Evolutionary conservation across 1,140 invertebrate species (phyloP), one percentile per base, ranked within the genome.

Genomic region (Drosophila santomea): DNA sequence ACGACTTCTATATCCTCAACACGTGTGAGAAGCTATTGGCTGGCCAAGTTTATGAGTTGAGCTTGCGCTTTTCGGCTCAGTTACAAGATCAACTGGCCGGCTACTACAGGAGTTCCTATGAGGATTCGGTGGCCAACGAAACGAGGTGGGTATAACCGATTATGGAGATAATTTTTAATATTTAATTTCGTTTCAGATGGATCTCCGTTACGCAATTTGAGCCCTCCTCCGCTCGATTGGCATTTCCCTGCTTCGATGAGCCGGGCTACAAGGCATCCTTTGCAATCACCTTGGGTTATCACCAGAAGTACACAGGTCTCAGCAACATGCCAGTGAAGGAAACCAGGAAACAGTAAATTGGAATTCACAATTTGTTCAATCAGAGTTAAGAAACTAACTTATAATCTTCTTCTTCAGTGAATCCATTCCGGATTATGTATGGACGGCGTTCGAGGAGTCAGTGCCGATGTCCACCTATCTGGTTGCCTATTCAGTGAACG

Each of bases 211-310:
- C 97, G 0, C 97, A 99, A 85, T 98, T 99, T 89, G 96, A 99
- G 91, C 94, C 97, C 0, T 96, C 95, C 1, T 94, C 96, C 75
- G 98, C 98, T 0, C 94, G 98, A 45, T 93, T 95, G 50, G 97
- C 96, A 0, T 99, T 99, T 91, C 98, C 98, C 0, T 99, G 98
- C 92, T 98, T 99, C 88, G 98, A 99, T 91, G 98, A 99, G 88
- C 98, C 98, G 0, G 93, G 93, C 1, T 95, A 97, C 78, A 99
- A 99, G 90, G 96, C 98, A 0, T 96, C 94, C 2, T 99, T 98
- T 82, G 93, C 93, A n/a, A 94, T 98, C 17, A 95, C 93, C 10
- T 92, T 99, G 17, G 95, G 95, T 0, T 94, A 96, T 62, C 92
- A 94, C 20, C 91, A 93, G 35, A 93, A 94, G 4, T 95, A 95